These are phyloP conservation scores for Drosophila ercepeae DNA, from an alignment of 1,140 invertebrate genomes.

Conservation along the genomic window DNA sequence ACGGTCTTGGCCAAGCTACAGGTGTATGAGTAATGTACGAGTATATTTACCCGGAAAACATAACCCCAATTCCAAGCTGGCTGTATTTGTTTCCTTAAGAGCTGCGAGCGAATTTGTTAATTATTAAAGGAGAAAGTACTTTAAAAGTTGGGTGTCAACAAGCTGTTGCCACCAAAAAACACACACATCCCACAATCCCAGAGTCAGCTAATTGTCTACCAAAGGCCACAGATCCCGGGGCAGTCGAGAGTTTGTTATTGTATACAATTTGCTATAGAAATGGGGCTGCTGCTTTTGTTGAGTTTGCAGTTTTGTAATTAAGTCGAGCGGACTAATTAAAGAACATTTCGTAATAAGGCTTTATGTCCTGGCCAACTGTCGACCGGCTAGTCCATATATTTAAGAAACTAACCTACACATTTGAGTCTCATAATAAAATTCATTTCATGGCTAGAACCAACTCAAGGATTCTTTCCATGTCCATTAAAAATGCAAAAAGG, in stretches of 20 bases:
- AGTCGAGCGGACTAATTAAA: slow-evolving; percentile 66
- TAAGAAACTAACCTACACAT: neutral
- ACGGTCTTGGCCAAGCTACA: too few species aligned
- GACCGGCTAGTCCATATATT: neutral
- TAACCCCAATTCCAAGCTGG: slow-evolving; percentile 22
- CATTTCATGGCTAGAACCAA: slow-evolving; percentile 39
- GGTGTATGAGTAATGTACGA: neutral
- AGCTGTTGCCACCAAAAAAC: slow-evolving; percentile 46
- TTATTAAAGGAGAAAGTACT: slow-evolving; percentile 35
- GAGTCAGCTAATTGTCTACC: slow-evolving; percentile 41
- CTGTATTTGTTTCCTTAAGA: neutral
- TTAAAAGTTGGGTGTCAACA: slow-evolving; percentile 42
- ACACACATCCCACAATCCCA: slow-evolving; percentile 3
- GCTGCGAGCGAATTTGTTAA: slow-evolving; percentile 20
- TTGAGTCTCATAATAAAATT: slow-evolving; percentile 24
- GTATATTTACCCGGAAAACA: slow-evolving; percentile 14
- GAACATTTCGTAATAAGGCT: slow-evolving; percentile 64
- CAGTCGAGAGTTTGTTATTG: slow-evolving; percentile 15
- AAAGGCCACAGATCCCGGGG: slow-evolving; percentile 25
- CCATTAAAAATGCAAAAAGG: slow-evolving; percentile 52
- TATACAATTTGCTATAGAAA: slow-evolving; percentile 18
- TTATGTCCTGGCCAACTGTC: slow-evolving; percentile 39
- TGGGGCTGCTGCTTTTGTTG: slow-evolving; percentile 41
- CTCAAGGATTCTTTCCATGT: slow-evolving; percentile 25
- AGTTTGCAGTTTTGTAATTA: slow-evolving; percentile 68